Evolutionary conservation across 2,888 invertebrate genomes (phyloP), one percentile per base, ranked within the genome.

Genomic region (Cecidostiba fungosa): DNA sequence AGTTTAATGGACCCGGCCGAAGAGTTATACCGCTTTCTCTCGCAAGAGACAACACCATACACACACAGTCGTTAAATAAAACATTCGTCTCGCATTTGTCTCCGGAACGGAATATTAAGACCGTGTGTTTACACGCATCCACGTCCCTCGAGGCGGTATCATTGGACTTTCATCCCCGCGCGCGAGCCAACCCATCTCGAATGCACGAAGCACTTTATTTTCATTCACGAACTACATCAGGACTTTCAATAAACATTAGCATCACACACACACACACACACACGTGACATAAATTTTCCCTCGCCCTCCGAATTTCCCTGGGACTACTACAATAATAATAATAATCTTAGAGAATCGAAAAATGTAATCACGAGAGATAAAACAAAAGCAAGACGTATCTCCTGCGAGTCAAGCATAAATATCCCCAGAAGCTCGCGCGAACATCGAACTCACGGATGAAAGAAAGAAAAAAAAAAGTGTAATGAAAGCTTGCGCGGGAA

Each of bases 201-300:
- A 78, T 78, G 76, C 29, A 79, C 84, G 87, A 83, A 84, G 84
- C 88, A 87, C 86, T 87, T 88, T 88, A 86, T 85, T 84, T 85
- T 77, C 85, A 86, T 85, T 87, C 87, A 70, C 10, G 23, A 23
- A 72, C n/a, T 10, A 12, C 2, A 6, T 5, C 8, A 73, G 66
- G 82, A 82, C 81, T 77, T 72, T 85, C 86, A 82, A 87, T 87
- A 81, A 85, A 85, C 84, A 78, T 82, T 84, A 2, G 2, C 1
- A 3, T 16, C 72, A 26, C 78, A 62, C 23, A n/a, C n/a, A n/a
- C n/a, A n/a, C n/a, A n/a, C 78, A 47, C 66, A 39, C 73, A 32
- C 43, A 4, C 70, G 19, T 29, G 1, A 36, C 36, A 85, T 74
- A 82, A 82, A 82, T 66, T 66, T n/a, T 86, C 86, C 87, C 86